A percentile compares a stretch with the other conserved stretches of the same genome.
Conservation (phyloP, 2,888 invertebrate genomes). For the Pseudococcus jackbeardsleyi region DNA sequence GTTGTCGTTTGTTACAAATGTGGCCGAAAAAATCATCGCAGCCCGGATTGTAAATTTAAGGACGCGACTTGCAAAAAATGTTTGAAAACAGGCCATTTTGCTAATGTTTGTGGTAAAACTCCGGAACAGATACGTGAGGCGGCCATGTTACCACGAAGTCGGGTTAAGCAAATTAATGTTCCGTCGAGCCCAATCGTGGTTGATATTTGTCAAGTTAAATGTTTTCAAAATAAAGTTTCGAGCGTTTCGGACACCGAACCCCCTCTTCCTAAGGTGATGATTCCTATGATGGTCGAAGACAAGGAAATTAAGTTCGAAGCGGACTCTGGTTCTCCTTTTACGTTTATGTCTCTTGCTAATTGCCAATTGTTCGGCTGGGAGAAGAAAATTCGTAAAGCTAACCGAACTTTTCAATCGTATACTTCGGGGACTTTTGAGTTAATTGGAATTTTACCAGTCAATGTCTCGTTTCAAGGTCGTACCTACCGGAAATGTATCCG, state of each 20-base stretch:
- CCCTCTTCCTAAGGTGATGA: background rate
- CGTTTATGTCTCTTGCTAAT: background rate
- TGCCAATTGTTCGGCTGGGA: background rate
- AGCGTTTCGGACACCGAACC: background rate
- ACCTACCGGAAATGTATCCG: background rate
- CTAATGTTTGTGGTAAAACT: conserved; percentile 38
- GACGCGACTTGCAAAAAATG: background rate
- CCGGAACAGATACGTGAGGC: conserved; percentile 20
- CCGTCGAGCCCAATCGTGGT: background rate
- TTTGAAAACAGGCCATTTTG: conserved; percentile 31
- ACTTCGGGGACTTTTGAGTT: background rate
- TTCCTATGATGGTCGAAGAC: background rate
- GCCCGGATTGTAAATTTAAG: conserved; percentile 33
- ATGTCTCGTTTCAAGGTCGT: background rate
- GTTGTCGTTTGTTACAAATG: background rate
- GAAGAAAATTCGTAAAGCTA: background rate
- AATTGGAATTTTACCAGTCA: background rate
- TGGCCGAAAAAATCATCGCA: background rate
- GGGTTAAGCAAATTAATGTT: background rate
- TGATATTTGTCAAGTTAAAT: background rate
- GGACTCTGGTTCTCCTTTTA: background rate
- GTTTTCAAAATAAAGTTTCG: too few species aligned
- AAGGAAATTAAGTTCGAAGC: background rate
- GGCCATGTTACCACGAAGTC: background rate
- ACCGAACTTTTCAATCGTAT: background rate